These are phyloP conservation scores for Callinectes sapidus DNA, from an alignment of 2,888 invertebrate species.

Conservation along the genomic window DNA sequence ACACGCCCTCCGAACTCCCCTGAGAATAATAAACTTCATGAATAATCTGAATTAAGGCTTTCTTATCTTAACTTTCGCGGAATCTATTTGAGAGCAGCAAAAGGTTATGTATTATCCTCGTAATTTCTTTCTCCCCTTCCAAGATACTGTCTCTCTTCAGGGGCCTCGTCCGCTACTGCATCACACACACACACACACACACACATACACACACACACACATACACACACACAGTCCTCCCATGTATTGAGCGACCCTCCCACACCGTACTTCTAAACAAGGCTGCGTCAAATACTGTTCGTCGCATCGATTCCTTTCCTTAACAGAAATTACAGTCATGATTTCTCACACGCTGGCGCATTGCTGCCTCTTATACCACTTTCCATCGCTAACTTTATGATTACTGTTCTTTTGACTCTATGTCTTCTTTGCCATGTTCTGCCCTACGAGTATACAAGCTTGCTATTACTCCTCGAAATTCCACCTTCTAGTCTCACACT, in stretches of 20 bases:
- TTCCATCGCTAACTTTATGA: not conserved
- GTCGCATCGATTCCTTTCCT: not conserved
- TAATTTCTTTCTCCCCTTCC: not conserved
- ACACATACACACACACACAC: not conserved
- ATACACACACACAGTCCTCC: not conserved
- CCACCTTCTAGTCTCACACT: not conserved
- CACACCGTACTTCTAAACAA: not conserved
- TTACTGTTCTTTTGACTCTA: not conserved
- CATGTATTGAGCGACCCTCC: not conserved
- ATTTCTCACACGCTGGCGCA: not conserved
- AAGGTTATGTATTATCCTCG: not conserved
- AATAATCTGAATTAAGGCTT: not conserved
- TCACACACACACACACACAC: not conserved
- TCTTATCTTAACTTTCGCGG: not conserved
- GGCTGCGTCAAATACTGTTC: not conserved
- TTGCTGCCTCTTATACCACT: not conserved
- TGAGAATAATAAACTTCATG: not conserved
- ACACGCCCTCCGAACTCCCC: not conserved
- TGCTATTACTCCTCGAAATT: not conserved
- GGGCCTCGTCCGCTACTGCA: not conserved
- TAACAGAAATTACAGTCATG: not conserved
- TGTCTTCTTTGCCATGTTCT: not conserved
- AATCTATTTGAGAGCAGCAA: not conserved
- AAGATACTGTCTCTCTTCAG: not conserved
- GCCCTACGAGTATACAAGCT: not conserved